A percentile compares a stretch with the other conserved stretches of the same genome.
phyloP scores from a whole-genome alignment of 2,797 vertebrate genomes.

The Cygnus olor region DNA sequence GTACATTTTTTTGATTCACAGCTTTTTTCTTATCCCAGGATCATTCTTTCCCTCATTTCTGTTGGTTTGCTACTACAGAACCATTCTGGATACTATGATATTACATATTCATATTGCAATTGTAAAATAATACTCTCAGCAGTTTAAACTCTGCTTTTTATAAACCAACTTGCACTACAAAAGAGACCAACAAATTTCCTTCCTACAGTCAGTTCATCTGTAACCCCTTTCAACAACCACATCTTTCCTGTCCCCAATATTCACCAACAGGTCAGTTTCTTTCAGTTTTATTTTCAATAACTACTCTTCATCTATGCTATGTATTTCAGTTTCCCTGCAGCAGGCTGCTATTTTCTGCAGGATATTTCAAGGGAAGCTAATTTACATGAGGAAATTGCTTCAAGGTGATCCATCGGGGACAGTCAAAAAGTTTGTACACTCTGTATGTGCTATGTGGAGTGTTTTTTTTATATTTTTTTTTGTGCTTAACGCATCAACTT shows the following conservation, averaged over 20 bases:
- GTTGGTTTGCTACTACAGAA: not conserved
- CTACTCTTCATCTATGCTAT: not conserved
- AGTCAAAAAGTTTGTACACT: not conserved
- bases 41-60: not conserved
- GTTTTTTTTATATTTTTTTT: not conserved
- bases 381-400: constrained; percentile 52
- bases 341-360: constrained; percentile 6
- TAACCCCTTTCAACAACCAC: not conserved
- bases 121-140: not conserved
- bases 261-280: not conserved
- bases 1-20: not conserved
- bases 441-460: not conserved
- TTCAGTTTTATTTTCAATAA: not conserved
- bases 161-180: not conserved
- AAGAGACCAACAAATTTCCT: not conserved
- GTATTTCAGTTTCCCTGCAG: constrained; percentile 11
- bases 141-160: not conserved
- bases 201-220: not conserved
- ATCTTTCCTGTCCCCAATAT: not conserved
- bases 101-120: not conserved
- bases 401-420: constrained; percentile 2
- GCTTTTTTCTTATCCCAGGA: not conserved
- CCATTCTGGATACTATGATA: not conserved
- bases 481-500: not conserved
- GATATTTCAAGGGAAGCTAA: constrained; percentile 18